phyloP scores from a whole-genome alignment of 2,113 vertebrate genomes.

The Mystacornis crossleyi region DNA sequence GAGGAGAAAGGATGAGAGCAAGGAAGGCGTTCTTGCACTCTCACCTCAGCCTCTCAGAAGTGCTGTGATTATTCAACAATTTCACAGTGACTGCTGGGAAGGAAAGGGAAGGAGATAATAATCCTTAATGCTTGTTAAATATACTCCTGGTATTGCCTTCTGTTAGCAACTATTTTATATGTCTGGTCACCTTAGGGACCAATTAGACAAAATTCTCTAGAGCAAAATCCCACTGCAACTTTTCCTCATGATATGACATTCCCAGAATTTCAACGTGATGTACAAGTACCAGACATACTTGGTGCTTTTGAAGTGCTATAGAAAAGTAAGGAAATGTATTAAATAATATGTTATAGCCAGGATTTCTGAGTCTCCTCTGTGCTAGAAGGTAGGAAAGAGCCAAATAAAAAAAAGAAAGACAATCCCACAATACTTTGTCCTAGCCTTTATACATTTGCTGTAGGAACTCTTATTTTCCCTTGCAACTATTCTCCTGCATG shows the following conservation, averaged over 20 bases:
- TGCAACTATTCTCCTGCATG: neutral
- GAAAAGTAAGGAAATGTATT: neutral
- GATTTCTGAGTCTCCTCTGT: neutral
- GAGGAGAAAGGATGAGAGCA: neutral
- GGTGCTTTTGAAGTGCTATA: neutral
- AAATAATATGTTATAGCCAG: neutral
- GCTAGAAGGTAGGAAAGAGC: neutral
- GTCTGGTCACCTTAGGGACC: neutral
- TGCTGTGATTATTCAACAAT: neutral
- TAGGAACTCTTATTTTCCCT: neutral
- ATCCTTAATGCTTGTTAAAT: neutral
- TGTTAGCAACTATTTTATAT: neutral
- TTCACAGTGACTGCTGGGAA: neutral
- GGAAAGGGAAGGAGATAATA: rapidly evolving
- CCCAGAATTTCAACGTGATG: neutral
- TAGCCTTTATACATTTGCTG: neutral
- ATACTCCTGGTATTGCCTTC: neutral
- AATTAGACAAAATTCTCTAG: neutral
- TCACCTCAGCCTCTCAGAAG: neutral
- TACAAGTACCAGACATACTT: neutral
- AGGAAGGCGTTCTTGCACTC: neutral
- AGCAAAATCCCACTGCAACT: neutral
- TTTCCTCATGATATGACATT: neutral
- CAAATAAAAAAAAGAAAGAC: neutral
- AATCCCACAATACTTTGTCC: neutral